Conservation (phyloP, 1,140 invertebrate genomes). For the Anadara kagoshimensis region DNA sequence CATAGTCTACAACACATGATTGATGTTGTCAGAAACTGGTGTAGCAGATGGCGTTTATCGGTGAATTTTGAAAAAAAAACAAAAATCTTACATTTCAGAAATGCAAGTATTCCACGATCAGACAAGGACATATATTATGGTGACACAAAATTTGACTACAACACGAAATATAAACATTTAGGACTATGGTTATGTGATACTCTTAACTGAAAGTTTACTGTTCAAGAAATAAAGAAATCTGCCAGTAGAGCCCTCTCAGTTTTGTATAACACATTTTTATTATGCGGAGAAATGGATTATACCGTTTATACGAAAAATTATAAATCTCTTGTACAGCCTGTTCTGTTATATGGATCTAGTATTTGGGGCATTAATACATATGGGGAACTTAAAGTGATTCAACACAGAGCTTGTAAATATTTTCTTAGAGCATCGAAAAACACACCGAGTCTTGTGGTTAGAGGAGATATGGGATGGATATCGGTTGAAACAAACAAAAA, state of each 20-base stretch:
- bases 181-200: conserved; percentile 6
- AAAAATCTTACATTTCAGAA: conserved; percentile 21
- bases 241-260: conserved; percentile 10
- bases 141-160: not conserved
- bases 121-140: conserved; percentile 1
- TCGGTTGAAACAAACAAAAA: too few species aligned
- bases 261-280: conserved; percentile 12
- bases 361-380: conserved; percentile 10
- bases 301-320: conserved; percentile 5
- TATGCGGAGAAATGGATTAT: conserved; percentile 5
- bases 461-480: conserved; percentile 11
- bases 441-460: not conserved
- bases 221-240: conserved; percentile 7
- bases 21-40: not conserved
- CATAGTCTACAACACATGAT: conserved; percentile 2
- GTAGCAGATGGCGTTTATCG: not conserved
- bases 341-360: conserved; percentile 21
- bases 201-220: conserved; percentile 2
- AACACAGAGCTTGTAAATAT: conserved; percentile 16
- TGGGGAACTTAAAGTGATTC: not conserved
- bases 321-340: conserved; percentile 15
- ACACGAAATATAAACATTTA: conserved; percentile 3
- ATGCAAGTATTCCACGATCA: not conserved
- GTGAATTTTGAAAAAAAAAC: too few species aligned
- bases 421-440: conserved; percentile 7